Evolutionary conservation across 1,140 invertebrate species (phyloP), one percentile per base, ranked within the genome.

Genomic region (Zaprionus capensis): DNA sequence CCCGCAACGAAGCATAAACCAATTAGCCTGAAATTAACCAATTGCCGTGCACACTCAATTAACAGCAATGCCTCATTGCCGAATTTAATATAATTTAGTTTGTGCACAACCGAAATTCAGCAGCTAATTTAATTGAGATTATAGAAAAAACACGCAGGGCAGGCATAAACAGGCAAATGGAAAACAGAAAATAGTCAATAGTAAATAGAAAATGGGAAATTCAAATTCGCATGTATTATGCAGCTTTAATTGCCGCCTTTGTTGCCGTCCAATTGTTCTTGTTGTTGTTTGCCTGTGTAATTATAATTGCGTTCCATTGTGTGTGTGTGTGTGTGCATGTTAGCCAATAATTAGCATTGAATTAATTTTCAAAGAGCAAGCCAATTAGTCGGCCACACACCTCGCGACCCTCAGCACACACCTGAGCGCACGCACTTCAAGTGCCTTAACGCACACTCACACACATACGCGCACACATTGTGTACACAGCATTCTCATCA

Each of bases 331-430:
- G 41, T 44, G 41, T 44, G 58, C 65, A 72, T 84, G 63, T 84
- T 79, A 59, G 78, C 58, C 78, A 69, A 83, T 88, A 88, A 88
- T 88, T 88, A 90, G 84, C 78, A 76, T 81, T 70, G 69, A 84
- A 90, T 88, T 88, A 88, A 88, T 88, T 78, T 88, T 66, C 84
- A 72, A 87, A 87, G 61, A 78, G 81, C 67, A 66, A 88, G 65
- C 81, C 84, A 88, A 88, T 88, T 88, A 88, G 81, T 70, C 38
- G 67, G 17, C 46, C 46, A 14, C 58, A 70, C 85, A 81, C 78
- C 81, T 86, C 51, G 44, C 41, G 22, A 36, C 28, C 63, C 38
- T 65, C 41, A 44, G 28, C 17, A 22, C 36, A 55, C 59, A 55
- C 59, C 58, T 61, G 65, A 17, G 38, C 15, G 11, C 20, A n/a